Percentiles rank a stretch among this genome's conserved stretches.
Evolutionary conservation across 1,140 invertebrate genomes (phyloP).

Genomic region (Drosophila jambulina): DNA sequence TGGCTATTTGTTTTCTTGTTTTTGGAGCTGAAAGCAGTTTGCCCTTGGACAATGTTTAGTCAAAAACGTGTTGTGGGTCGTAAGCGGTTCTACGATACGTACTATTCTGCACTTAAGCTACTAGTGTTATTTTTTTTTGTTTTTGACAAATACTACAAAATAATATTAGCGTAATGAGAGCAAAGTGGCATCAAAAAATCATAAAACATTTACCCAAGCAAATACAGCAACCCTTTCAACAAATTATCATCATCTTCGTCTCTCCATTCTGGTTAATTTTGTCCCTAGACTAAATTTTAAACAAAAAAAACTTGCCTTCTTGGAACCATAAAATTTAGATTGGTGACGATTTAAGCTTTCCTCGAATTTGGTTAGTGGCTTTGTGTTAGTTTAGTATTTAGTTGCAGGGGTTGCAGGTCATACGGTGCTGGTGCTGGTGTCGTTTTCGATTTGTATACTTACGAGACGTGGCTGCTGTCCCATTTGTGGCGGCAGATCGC

Average conservation of each 20-base stretch:
- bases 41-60: constrained; percentile 65
- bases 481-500: constrained; percentile 78
- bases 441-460: constrained; percentile 69
- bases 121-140: background rate
- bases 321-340: constrained; percentile 51
- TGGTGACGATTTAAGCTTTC: background rate
- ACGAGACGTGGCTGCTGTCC: constrained; percentile 78
- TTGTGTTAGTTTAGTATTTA: constrained; percentile 26
- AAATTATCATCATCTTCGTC: background rate
- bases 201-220: constrained; percentile 47
- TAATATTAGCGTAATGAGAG: constrained; percentile 16
- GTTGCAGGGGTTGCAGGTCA: constrained; percentile 35
- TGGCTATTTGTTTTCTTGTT: background rate
- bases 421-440: constrained; percentile 65
- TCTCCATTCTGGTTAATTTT: constrained; percentile 4
- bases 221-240: constrained; percentile 18
- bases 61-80: constrained; percentile 50
- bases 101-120: constrained; percentile 13
- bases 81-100: constrained; percentile 24
- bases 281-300: background rate
- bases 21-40: constrained; percentile 4
- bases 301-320: constrained; percentile 11
- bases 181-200: constrained; percentile 4
- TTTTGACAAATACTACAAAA: constrained; percentile 30
- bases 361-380: constrained; percentile 16